Evolutionary conservation across 1,140 invertebrate genomes (phyloP).

Genomic region (Drosophila persimilis): DNA sequence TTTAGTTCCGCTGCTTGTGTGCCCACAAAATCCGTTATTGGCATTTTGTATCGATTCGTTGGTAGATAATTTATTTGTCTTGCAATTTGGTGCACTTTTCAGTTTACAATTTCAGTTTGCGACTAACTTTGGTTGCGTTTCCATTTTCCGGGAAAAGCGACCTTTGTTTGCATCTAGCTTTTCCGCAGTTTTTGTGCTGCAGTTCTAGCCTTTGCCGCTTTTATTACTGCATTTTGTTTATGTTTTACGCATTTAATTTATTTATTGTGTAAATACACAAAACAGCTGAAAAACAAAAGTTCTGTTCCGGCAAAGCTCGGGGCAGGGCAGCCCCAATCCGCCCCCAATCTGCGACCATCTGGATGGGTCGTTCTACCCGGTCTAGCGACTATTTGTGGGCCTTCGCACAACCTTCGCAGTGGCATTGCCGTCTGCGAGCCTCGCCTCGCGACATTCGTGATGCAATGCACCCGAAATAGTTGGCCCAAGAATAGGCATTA

Average conservation of each 20-base stretch:
- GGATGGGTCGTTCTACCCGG: neutral
- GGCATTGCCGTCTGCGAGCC: conserved; percentile 36
- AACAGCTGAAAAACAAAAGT: conserved; percentile 33
- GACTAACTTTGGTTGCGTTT: conserved; percentile 27
- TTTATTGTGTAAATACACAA: conserved; percentile 69
- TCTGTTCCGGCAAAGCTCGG: conserved; percentile 22
- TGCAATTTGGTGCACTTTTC: conserved; percentile 2
- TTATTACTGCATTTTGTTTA: conserved; percentile 68
- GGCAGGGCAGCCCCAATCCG: conserved; percentile 5
- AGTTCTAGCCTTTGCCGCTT: conserved; percentile 11
- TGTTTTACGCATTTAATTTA: conserved; percentile 71
- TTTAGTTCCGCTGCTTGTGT: no score
- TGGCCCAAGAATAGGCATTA: conserved; percentile 27
- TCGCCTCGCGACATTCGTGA: conserved; percentile 49
- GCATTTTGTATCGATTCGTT: conserved; percentile 58
- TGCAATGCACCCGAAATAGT: conserved; percentile 54
- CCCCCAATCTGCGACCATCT: conserved; percentile 9
- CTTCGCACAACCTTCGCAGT: conserved; percentile 34
- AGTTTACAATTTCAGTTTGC: conserved; percentile 30
- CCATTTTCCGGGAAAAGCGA: conserved; percentile 30
- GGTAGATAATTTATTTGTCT: neutral
- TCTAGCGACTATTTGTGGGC: conserved; percentile 49
- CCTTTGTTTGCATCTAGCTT: conserved; percentile 17
- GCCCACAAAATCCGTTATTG: conserved; percentile 37
- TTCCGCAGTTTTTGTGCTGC: conserved; percentile 9